A percentile compares a stretch with the other conserved stretches of the same genome.
Evolutionary conservation across 1,140 invertebrate genomes (phyloP).

Genomic region (Steinernema khuongi): DNA sequence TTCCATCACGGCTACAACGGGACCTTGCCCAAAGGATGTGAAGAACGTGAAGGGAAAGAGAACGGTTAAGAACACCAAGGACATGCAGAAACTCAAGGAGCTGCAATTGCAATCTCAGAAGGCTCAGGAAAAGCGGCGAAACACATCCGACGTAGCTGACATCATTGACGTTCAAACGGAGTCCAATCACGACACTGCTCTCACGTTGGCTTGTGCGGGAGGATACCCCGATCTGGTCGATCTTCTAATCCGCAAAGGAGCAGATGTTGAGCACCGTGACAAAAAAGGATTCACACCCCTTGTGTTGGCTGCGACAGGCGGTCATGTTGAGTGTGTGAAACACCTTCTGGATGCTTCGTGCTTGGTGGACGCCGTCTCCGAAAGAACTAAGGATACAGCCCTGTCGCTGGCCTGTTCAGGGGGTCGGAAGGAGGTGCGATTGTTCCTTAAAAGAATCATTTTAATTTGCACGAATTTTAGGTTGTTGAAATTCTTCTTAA

Average conservation of each 20-base stretch:
- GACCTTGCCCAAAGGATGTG: constrained; percentile 19
- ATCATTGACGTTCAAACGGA: constrained; percentile 85
- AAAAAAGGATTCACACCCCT: constrained; percentile 98
- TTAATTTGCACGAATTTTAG: constrained; percentile 53
- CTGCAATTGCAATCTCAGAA: constrained; percentile 16
- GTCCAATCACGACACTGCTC: constrained; percentile 92
- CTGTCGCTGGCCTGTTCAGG: constrained; percentile 93
- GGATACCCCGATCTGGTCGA: constrained; percentile 91
- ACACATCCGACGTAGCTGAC: constrained; percentile 15
- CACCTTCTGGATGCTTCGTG: constrained; percentile 83
- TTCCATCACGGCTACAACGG: constrained; percentile 13
- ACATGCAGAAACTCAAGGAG: constrained; percentile 3
- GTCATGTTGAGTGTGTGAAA: constrained; percentile 88
- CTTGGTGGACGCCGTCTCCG: constrained; percentile 94
- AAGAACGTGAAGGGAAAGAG: constrained; percentile 17
- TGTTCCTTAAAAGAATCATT: constrained; percentile 32
- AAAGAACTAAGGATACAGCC: constrained; percentile 96
- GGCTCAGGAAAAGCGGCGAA: constrained; percentile 23
- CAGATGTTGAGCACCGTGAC: constrained; percentile 92
- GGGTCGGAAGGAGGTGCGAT: constrained; percentile 75
- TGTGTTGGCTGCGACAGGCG: constrained; percentile 90
- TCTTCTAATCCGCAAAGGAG: constrained; percentile 77
- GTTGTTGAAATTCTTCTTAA: constrained; percentile 86
- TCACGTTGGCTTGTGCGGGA: constrained; percentile 91
- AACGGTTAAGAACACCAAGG: constrained; percentile 15